Evolutionary conservation across 2,113 vertebrate species (phyloP), one percentile per base, ranked within the genome.

Genomic region (Arizona elegans): DNA sequence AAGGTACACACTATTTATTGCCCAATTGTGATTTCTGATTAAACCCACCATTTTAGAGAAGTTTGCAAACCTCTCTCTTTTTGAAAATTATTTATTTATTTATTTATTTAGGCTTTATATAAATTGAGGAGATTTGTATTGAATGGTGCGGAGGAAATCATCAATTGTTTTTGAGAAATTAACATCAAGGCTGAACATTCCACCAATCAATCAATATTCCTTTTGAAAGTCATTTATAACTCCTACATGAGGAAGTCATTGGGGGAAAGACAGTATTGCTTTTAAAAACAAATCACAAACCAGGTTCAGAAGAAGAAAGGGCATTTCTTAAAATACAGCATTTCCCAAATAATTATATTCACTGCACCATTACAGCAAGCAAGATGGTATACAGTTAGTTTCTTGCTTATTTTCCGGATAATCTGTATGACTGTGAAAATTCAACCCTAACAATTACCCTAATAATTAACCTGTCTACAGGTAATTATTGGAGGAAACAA

Each of bases 301-400:
- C 2, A 62, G 24, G 50, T 47, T 62, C 3, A 26, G 56, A 50
- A 47, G 33, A 59, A 55, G 29, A 93, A 0, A 54, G 8, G 47
- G 10, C 19, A 52, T 75, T 88, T 38, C 47, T 86, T 92, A 17
- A 0, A 92, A 56, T 2, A 13, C 17, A 8, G 88, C 88, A 29
- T 81, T 93, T 96, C 15, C 62, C 91, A 59, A 87, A 90, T 1
- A 93, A 86, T 21, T 17, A 58, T 19, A 56, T 47, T 56, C 15
- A 52, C 38, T 54, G 38, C 8, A 86, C 56, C 75, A 33, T 52
- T 59, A 52, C 21, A 50, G 43, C 17, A 86, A 85, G 55, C 54
- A 55, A 59, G 59, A 92, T 62, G 55, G 43, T 43, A 11, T 43
- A 91, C 3, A 19, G 54, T n/a, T 87, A 56, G 85, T 52, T 87